Conservation (phyloP, 1,140 invertebrate genomes). For the Sycophaga agraensis region DNA sequence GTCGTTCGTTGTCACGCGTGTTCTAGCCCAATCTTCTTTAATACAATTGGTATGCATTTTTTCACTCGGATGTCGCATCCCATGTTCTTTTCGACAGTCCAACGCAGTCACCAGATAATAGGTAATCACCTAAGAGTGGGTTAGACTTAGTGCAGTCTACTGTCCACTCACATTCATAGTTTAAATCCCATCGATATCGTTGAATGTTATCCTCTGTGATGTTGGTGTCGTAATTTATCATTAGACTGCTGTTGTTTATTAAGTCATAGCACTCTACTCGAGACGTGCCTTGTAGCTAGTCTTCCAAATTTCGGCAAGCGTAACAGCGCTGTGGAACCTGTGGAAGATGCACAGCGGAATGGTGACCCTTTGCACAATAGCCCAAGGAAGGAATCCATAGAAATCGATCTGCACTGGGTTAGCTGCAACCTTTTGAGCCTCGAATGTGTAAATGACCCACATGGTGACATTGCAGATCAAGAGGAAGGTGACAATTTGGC, state of each 20-base stretch:
- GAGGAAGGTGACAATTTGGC: constrained; percentile 93
- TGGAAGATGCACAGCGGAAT: constrained; percentile 95
- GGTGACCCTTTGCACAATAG: constrained; percentile 89
- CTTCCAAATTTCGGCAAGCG: constrained; percentile 97
- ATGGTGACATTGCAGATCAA: constrained; percentile 93
- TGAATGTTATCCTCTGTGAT: background rate
- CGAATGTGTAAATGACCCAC: constrained; percentile 95
- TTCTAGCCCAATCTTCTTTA: background rate
- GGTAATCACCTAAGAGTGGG: background rate
- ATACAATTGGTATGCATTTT: too few species aligned
- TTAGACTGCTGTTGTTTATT: background rate
- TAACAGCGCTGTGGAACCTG: constrained; percentile 95
- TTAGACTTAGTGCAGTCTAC: background rate
- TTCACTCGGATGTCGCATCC: background rate
- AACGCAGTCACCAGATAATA: background rate
- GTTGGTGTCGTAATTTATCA: background rate
- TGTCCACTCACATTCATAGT: background rate
- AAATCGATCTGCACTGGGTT: constrained; percentile 91
- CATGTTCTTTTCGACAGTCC: background rate
- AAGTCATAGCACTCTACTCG: constrained; percentile 66
- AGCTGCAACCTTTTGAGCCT: constrained; percentile 88
- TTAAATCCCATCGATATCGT: background rate
- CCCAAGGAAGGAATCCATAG: constrained; percentile 93
- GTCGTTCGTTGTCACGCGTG: constrained; percentile 16
- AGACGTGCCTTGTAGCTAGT: constrained; percentile 91